Conservation (phyloP, 2,888 invertebrate genomes). For the Hemicrepidius hirtus region DNA sequence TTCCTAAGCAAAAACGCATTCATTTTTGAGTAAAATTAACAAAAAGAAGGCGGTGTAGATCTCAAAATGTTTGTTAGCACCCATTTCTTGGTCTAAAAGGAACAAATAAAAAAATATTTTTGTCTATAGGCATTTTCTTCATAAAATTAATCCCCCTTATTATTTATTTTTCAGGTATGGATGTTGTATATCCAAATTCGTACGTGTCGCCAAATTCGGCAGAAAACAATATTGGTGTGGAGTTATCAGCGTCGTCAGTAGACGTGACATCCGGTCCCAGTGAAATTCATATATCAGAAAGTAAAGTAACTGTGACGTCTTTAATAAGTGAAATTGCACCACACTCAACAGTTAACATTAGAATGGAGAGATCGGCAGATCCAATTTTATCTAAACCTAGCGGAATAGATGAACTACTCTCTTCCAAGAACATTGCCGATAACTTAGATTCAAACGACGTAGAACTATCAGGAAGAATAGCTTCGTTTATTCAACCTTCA, state of each 20-base stretch:
- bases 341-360: constrained; percentile 64
- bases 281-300: constrained; percentile 58
- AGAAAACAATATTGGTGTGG: constrained; percentile 55
- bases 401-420: constrained; percentile 72
- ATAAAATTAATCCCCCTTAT: neutral
- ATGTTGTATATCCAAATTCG: constrained; percentile 77
- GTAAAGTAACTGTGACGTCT: constrained; percentile 45
- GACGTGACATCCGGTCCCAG: constrained; percentile 62
- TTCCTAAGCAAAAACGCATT: no score
- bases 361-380: constrained; percentile 72
- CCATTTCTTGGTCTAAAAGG: no score
- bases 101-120: no score
- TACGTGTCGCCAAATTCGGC: constrained; percentile 82
- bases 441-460: constrained; percentile 72
- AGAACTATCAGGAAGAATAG: constrained; percentile 69
- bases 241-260: constrained; percentile 43
- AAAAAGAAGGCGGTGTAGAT: no score
- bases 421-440: constrained; percentile 76
- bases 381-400: constrained; percentile 76
- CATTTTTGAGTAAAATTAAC: no score
- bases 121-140: neutral
- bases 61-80: no score
- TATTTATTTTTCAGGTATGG: constrained; percentile 61
- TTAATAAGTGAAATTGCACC: constrained; percentile 68
- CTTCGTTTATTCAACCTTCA: constrained; percentile 75